Evolutionary conservation across 2,888 invertebrate genomes (phyloP), one percentile per base, ranked within the genome.

Genomic region (Epirrhoe alternata): DNA sequence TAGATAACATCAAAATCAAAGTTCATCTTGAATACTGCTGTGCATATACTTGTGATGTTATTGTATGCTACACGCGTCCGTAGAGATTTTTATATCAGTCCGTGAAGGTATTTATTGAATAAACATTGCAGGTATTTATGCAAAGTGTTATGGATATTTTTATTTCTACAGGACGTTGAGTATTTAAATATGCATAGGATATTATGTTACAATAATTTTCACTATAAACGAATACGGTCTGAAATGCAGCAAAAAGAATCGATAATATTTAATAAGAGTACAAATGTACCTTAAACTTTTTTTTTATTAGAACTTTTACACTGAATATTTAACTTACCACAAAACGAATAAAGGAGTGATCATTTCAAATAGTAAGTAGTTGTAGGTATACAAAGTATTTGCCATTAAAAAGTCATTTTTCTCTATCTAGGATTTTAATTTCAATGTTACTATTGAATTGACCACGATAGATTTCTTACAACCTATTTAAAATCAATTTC

Each of bases 81-180:
- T 12, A 24, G 12, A 42, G n/a, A 63, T 45, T 63, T 63, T 63
- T 35, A 63, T 63, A 63, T 30, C 52, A 38, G 33, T 52, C 16
- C 57, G 53, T 64, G 63, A 58, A 38, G 47, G 47, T 35, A 64
- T 63, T 57, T 52, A 35, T 47, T 52, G 45, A 57, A 57, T 57
- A 57, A 47, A 33, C 38, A 30, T 52, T 35, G 63, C 47, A 58
- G 63, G 51, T 64, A 53, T 57, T 54, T 63, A 57, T 63, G 58
- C 47, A 57, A 57, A 57, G 45, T 30, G 53, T 35, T 50, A 17
- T 45, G 52, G 14, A 53, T 63, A 58, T 53, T 58, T 62, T 64
- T 63, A 58, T 58, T 51, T 47, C 35, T 35, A 63, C 45, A 63
- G 57, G 45, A 63, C 52, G 45, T 57, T 31, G 8, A 31, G 47